Base-by-base conservation (phyloP, 1,140 invertebrate genomes). In the Anadara kagoshimensis region DNA sequence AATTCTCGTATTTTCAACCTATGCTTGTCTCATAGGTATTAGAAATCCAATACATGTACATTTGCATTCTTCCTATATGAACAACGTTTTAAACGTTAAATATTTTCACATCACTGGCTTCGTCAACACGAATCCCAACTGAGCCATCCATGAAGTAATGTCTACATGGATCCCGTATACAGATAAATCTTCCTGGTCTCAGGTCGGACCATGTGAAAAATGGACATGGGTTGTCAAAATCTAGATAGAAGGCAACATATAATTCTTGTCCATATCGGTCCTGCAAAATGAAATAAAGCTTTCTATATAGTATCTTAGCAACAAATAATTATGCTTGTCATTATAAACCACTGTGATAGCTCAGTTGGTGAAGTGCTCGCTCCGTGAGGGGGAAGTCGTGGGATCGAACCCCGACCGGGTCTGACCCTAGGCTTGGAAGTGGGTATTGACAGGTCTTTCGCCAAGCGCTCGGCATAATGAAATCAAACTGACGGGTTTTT, bases 201-300 rank as follows among this genome's bases (percentile, higher is more conserved):
- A 81, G 67, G 47, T 58, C 53, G 0, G 4, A 7, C 79, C 79
- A 81, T 36, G 22, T 49, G 54, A 81, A 81, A 56, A 53, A 72
- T 14, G 73, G 76, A 43, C 47, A 75, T 0, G 76, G 67, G 8
- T 41, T 67, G 41, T 75, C 65, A 56, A 65, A 66, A 47, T 78
- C 76, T 44, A 81, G 41, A 59, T 81, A 78, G 64, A 81, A 81
- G 16, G 73, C 69, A 7, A 81, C 61, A 54, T 63, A 78, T 18
- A 64, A 64, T 47, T 81, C 76, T 3, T 65, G 57, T 11, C 53
- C 44, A 43, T 58, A 51, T 20, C n/a, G 49, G 57, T 81, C 79
- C 79, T 81, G 69, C 14, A 57, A 63, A 43, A 45, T 57, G 20
- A 44, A 2, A 66, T 24, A 58, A 18, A 53, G 1, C 51, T 47